These are phyloP conservation scores for Drosophila borborema DNA, from an alignment of 2,888 invertebrate species.

Conservation along the genomic window DNA sequence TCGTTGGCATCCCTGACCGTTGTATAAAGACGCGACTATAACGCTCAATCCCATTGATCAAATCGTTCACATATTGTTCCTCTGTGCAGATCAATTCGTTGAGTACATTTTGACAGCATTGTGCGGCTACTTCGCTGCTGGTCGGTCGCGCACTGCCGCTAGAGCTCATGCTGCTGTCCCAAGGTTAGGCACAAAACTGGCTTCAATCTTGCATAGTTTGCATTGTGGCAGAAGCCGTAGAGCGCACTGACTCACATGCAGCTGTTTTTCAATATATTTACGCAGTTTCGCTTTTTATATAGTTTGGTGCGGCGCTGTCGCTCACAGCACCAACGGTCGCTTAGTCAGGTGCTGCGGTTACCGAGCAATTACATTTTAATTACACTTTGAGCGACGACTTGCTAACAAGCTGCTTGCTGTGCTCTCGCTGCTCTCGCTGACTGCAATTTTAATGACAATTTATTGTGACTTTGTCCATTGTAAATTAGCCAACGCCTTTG, in stretches of 20 bases:
- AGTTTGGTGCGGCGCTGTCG: background rate
- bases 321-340: background rate
- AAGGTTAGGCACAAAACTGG: slow-evolving; percentile 20
- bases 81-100: slow-evolving; percentile 48
- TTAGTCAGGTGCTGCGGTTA: slow-evolving; percentile 31
- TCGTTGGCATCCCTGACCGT: slow-evolving; percentile 12
- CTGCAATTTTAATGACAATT: slow-evolving; percentile 65
- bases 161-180: slow-evolving; percentile 18
- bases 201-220: background rate
- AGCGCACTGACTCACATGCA: slow-evolving; percentile 19
- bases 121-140: slow-evolving; percentile 22
- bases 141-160: background rate
- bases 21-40: slow-evolving; percentile 30
- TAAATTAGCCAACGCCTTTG: slow-evolving; percentile 53
- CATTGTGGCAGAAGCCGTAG: background rate
- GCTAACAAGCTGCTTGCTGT: slow-evolving; percentile 53
- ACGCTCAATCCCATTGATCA: slow-evolving; percentile 25
- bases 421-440: slow-evolving; percentile 11
- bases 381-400: slow-evolving; percentile 61
- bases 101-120: slow-evolving; percentile 32
- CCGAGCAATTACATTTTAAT: slow-evolving; percentile 65
- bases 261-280: slow-evolving; percentile 15
- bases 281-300: background rate
- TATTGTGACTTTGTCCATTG: slow-evolving; percentile 46
- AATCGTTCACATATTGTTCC: slow-evolving; percentile 46